phyloP scores from a whole-genome alignment of 2,113 vertebrate species.

The Brachypteracias leptosomus region DNA sequence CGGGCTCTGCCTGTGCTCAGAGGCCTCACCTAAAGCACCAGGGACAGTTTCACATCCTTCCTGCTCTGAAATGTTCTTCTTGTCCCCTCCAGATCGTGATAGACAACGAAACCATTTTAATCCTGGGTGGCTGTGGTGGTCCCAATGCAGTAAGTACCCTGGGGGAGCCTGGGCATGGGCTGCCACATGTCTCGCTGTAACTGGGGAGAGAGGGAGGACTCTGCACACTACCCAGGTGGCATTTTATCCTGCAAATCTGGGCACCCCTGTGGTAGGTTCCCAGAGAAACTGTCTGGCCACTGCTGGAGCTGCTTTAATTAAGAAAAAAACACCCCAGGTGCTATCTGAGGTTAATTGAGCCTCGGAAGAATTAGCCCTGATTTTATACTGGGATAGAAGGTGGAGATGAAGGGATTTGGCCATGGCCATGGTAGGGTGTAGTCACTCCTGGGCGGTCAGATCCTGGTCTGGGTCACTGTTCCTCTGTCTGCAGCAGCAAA shows the following conservation, averaged over 20 bases:
- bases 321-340: neutral
- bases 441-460: neutral
- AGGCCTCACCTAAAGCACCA: neutral
- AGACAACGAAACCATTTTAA: conserved; percentile 89
- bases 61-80: neutral
- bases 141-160: conserved; percentile 91
- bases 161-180: fast-evolving
- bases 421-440: neutral
- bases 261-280: neutral
- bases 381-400: neutral
- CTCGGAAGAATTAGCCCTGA: neutral
- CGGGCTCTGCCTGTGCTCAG: neutral
- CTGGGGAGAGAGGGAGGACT: neutral
- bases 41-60: neutral
- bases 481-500: neutral
- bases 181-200: fast-evolving
- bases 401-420: neutral
- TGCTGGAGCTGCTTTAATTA: neutral
- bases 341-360: neutral
- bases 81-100: conserved; percentile 85
- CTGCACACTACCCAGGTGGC: fast-evolving
- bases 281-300: neutral
- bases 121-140: conserved; percentile 96
- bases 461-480: neutral
- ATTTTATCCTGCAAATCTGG: neutral